A percentile compares a stretch with the other conserved stretches of the same genome.
Evolutionary conservation across 1,140 invertebrate species (phyloP).

Genomic region (Drosophila trapezifrons): DNA sequence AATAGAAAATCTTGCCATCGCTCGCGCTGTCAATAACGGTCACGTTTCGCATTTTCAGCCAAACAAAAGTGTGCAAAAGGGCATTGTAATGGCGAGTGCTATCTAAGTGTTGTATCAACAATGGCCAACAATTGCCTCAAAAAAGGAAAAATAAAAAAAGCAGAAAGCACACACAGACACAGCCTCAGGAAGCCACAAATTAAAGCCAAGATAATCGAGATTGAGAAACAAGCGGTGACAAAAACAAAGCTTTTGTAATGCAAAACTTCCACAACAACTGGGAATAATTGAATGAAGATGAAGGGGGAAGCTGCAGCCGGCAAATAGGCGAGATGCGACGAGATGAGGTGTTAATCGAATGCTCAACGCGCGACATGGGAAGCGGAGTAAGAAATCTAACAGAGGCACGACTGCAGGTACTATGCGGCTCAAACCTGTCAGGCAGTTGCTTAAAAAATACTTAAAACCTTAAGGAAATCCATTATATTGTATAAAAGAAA

Average conservation of each 20-base stretch:
- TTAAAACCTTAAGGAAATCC: no score
- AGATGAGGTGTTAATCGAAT: constrained; percentile 73
- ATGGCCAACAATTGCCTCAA: constrained; percentile 62
- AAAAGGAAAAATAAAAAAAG: constrained; percentile 1
- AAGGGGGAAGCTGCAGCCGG: constrained; percentile 13
- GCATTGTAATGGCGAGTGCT: constrained; percentile 65
- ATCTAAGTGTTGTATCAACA: constrained; percentile 80
- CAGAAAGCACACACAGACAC: constrained; percentile 15
- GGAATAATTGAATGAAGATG: constrained; percentile 25
- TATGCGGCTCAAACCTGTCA: neutral
- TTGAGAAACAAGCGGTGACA: constrained; percentile 20
- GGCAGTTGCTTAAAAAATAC: neutral
- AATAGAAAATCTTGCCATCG: constrained; percentile 43
- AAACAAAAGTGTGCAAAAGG: constrained; percentile 55
- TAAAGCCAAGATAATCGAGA: constrained; percentile 79
- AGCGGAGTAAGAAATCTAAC: constrained; percentile 8
- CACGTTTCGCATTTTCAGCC: constrained; percentile 61
- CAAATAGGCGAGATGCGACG: constrained; percentile 34
- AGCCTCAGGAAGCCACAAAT: constrained; percentile 52
- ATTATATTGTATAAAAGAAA: no score
- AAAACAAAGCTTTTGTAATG: constrained; percentile 64
- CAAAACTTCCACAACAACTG: constrained; percentile 41
- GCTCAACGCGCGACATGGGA: constrained; percentile 47
- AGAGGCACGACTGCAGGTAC: constrained; percentile 10
- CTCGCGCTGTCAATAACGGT: constrained; percentile 65